A percentile compares a stretch with the other conserved stretches of the same genome.
Evolutionary conservation across 2,888 invertebrate species (phyloP).

Genomic region (Zhuqinia jingwanae): DNA sequence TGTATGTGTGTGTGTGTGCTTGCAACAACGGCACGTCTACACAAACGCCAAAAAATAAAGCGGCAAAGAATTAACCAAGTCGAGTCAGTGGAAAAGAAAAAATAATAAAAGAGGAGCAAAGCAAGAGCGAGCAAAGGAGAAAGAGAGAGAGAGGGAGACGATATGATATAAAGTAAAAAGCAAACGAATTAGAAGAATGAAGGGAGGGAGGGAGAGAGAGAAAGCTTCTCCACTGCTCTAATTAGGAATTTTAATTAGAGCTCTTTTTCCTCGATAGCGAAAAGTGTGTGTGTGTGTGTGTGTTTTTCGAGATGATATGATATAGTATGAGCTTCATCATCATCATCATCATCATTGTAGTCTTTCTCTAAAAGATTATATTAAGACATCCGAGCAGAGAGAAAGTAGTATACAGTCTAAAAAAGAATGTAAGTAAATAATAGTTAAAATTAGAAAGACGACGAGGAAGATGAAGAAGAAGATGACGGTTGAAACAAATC

Average conservation of each 20-base stretch:
- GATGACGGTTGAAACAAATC: neutral
- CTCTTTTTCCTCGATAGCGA: conserved; percentile 58
- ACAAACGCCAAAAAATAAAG: conserved; percentile 18
- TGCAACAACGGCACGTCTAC: conserved; percentile 33
- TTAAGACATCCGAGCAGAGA: conserved; percentile 8
- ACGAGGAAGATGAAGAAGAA: neutral
- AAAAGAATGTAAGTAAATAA: conserved; percentile 17
- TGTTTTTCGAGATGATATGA: conserved; percentile 8
- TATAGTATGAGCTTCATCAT: neutral
- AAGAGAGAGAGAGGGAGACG: conserved; percentile 2
- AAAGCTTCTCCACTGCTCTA: conserved; percentile 76
- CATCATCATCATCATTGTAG: neutral
- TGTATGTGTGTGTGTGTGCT: neutral
- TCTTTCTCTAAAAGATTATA: conserved; percentile 9
- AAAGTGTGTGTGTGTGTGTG: neutral
- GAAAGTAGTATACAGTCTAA: neutral
- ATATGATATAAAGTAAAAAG: conserved; percentile 72
- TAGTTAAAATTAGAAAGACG: neutral
- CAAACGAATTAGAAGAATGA: conserved; percentile 76
- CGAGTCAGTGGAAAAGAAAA: too few species aligned
- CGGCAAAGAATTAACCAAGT: conserved; percentile 56
- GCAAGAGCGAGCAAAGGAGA: neutral
- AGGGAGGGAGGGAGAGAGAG: conserved; percentile 18
- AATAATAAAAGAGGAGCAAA: neutral
- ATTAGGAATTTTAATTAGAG: conserved; percentile 79